These are phyloP conservation scores for Macaca nemestrina DNA, from an alignment of 2,113 vertebrate species.

Conservation along the genomic window DNA sequence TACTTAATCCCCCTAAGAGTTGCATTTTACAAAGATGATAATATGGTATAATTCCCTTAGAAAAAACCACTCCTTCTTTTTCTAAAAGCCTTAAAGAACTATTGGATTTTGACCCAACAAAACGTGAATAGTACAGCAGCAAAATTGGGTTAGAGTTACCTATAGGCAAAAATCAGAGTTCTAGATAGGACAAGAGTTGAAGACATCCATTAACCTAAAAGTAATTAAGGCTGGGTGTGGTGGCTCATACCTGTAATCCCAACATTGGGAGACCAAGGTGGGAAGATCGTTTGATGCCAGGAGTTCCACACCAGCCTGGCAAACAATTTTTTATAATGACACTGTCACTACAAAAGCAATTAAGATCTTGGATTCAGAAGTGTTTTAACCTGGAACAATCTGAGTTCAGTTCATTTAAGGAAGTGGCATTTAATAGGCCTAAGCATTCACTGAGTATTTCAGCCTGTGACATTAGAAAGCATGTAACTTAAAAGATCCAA, in stretches of 20 bases:
- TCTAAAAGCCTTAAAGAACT: constrained; percentile 29
- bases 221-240: not conserved
- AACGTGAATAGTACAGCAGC: not conserved
- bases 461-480: constrained; percentile 32
- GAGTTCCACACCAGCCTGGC: no score
- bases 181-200: not conserved
- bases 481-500: not conserved
- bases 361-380: not conserved
- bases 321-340: no score
- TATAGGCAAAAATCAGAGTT: not conserved
- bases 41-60: not conserved
- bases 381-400: not conserved
- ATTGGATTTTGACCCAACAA: not conserved
- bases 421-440: not conserved
- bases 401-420: not conserved
- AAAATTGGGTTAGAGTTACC: not conserved
- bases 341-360: not conserved
- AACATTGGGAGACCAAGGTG: no score
- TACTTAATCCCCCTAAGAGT: not conserved
- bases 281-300: no score
- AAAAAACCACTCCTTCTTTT: not conserved
- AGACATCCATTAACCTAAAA: not conserved
- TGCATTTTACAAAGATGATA: not conserved
- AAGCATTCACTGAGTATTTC: not conserved
- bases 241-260: no score